Evolutionary conservation across 2,888 invertebrate species (phyloP), one percentile per base, ranked within the genome.

Genomic region (Ormia ochracea): DNA sequence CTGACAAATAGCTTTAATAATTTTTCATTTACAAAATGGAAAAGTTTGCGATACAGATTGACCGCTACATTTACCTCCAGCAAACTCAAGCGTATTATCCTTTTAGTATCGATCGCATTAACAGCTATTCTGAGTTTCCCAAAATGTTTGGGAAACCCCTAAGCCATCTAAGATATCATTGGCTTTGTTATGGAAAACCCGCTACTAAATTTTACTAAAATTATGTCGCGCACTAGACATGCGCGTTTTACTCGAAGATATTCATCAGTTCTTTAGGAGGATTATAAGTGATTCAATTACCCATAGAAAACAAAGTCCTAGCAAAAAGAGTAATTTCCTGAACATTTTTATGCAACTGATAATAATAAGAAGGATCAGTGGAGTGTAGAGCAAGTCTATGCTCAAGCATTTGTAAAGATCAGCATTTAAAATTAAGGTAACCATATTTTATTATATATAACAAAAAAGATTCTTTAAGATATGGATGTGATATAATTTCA

Each of bases 371-470:
- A 76, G 0, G 82, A 61, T 3, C 82, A 45, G 0, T 17, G 86
- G 6, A 41, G 89, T 1, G 85, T 91, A 1, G 88, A 90, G 3
- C 84, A 92, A 21, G 85, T 93, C 0, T 87, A 90, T 0, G 90
- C 92, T 0, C 92, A 93, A 73, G 91, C 91, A 4, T 89, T 91
- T 41, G 86, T 91, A n/a, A n/a, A n/a, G n/a, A n/a, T n/a, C n/a
- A n/a, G n/a, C n/a, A n/a, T n/a, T n/a, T n/a, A n/a, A n/a, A n/a
- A n/a, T n/a, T n/a, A n/a, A n/a, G n/a, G n/a, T n/a, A n/a, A n/a
- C n/a, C n/a, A n/a, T n/a, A n/a, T n/a, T n/a, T n/a, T n/a, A n/a
- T n/a, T n/a, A n/a, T n/a, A n/a, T n/a, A n/a, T n/a, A n/a, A n/a
- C n/a, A n/a, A n/a, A n/a, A n/a, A n/a, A n/a, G n/a, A n/a, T n/a